Percentiles rank a stretch among this genome's conserved stretches.
Conservation (phyloP, 2,113 vertebrate genomes). For the Sakesphorus luctuosus region DNA sequence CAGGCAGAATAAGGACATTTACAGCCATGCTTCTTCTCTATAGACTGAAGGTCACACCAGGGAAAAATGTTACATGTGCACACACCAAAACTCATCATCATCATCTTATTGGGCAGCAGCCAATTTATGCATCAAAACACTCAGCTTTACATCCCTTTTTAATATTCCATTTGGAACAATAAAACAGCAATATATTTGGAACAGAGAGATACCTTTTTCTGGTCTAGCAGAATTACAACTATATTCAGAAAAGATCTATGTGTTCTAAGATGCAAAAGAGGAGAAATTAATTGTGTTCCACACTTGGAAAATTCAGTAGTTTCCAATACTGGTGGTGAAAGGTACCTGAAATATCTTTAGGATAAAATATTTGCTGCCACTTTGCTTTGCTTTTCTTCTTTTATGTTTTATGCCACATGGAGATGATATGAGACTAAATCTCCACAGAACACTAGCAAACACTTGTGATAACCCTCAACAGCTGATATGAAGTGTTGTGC, state of each 20-base stretch:
- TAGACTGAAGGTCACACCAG: background rate
- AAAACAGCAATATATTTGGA: background rate
- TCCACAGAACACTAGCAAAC: background rate
- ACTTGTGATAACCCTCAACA: background rate
- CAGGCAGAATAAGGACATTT: background rate
- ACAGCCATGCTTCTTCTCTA: background rate
- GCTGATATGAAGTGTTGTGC: background rate
- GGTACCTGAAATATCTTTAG: background rate
- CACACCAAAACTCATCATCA: background rate
- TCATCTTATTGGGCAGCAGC: background rate
- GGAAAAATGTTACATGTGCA: background rate
- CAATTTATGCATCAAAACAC: background rate
- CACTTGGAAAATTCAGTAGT: background rate
- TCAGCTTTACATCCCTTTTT: background rate
- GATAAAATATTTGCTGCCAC: background rate
- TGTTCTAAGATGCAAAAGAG: background rate
- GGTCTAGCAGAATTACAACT: background rate
- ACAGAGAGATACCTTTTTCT: background rate
- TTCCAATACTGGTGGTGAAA: background rate
- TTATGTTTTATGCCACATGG: background rate
- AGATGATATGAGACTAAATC: background rate
- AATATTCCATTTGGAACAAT: background rate
- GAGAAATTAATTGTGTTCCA: background rate
- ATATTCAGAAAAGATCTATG: background rate
- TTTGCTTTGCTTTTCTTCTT: background rate